Evolutionary conservation across 2,888 invertebrate genomes (phyloP).

Genomic region (Perizoma affinitatum): DNA sequence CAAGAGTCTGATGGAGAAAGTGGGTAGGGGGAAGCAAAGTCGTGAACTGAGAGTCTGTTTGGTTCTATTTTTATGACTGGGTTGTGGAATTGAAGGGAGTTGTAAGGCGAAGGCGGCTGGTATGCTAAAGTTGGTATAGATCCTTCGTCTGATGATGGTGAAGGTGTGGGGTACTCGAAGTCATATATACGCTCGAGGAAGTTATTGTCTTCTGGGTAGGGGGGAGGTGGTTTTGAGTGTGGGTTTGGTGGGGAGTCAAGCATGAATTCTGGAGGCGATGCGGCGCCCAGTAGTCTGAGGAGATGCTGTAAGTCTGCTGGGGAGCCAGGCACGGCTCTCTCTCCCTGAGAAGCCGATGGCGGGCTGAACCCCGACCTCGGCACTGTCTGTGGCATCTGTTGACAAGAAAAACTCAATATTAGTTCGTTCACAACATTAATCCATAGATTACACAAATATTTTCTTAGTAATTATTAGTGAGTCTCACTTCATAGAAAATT

Average conservation of each 20-base stretch:
- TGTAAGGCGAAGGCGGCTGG: conserved; percentile 83
- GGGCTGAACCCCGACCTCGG: conserved; percentile 91
- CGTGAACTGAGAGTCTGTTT: conserved; percentile 78
- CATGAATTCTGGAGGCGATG: conserved; percentile 78
- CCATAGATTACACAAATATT: too few relatives aligned
- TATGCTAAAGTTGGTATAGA: conserved; percentile 82
- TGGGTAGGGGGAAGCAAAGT: conserved; percentile 79
- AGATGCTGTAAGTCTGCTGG: conserved; percentile 79
- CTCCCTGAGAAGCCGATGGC: conserved; percentile 89
- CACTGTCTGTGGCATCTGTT: conserved; percentile 93
- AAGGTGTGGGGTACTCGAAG: conserved; percentile 79
- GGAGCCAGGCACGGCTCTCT: conserved; percentile 83
- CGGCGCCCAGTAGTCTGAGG: conserved; percentile 76
- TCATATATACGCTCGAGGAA: conserved; percentile 79
- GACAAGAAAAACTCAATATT: conserved; percentile 52
- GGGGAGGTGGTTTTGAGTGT: conserved; percentile 75
- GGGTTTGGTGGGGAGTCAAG: conserved; percentile 76
- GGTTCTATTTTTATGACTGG: conserved; percentile 82
- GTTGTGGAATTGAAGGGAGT: conserved; percentile 69
- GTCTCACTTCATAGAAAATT: too few relatives aligned
- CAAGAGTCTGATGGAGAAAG: conserved; percentile 85
- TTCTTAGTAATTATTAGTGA: too few relatives aligned
- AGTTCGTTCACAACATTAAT: conserved; percentile 8
- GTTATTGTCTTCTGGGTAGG: conserved; percentile 70
- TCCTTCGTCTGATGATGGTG: conserved; percentile 82